Base-by-base conservation (phyloP, 2,797 vertebrate genomes). In the Hydrocynus forskahlii region DNA sequence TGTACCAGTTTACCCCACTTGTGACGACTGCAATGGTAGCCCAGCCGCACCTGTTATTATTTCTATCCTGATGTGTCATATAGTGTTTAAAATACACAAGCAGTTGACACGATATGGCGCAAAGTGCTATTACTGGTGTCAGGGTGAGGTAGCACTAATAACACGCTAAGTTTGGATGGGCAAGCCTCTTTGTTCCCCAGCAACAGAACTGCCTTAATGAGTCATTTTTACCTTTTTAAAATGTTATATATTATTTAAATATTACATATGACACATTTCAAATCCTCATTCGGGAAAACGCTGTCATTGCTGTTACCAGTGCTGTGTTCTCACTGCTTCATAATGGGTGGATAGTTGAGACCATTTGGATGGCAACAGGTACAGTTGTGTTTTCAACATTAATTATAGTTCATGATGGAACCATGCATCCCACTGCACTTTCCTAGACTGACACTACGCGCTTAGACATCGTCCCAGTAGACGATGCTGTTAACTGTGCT, bases 1-100 rank as follows among this genome's bases (percentile, higher is more conserved):
- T 71, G 73, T 55, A 19, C 19, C 50, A 40, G 50, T 77, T 84
- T 80, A 50, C 57, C 63, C 25, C 66, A 72, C 59, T 23, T 66
- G n/a, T 38, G 43, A 9, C 23, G 69, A 74, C 43, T 23, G 57
- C 9, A 7, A 0, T 66, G 48, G 57, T 21, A 29, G 16, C 45
- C 63, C 55, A 4, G 0, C 16, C 35, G 63, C 54, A 29, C 7
- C 4, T 73, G 19, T 54, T 63, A 1, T 70, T 50, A 50, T 80
- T 71, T 57, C 40, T 74, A 16, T 2, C 60, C 6, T 19, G 2
- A 17, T 57, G 29, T 57, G 38, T 59, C 21, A 14, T 45, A 12
- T 54, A 40, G 69, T 16, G 50, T 66, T 74, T 74, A 66, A 74
- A 80, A 59, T 57, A n/a, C 45, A n/a, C 17, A 10, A 55, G 45